Evolutionary conservation across 2,797 vertebrate species (phyloP), one percentile per base, ranked within the genome.

Genomic region (Danio choprae): DNA sequence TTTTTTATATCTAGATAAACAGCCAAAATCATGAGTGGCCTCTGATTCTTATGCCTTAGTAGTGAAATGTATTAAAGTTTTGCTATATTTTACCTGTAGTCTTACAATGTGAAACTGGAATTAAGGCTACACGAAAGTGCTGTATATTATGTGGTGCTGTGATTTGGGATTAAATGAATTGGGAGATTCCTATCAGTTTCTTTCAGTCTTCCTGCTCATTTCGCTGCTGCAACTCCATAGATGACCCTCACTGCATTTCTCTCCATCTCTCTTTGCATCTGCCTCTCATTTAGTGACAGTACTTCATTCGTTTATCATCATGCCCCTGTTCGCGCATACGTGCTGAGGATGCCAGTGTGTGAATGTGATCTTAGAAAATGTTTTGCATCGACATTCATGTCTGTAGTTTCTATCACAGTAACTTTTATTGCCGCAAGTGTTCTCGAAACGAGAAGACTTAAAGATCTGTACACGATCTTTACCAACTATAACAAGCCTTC

Each of bases 171-270:
- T 90, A 90, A 89, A 82, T 87, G 89, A 82, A 56, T 67, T 83
- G 84, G 84, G 90, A 91, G 89, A 89, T 87, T 84, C 87, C 89
- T 87, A 84, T 86, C 89, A 86, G 90, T 92, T 91, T 92, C 91
- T 91, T 93, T 87, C 89, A 91, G 89, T 87, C 65, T 86, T 86
- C 81, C 84, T 78, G 72, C 65, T 80, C 78, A 82, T 84, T 80
- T 80, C 12, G 40, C 69, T 84, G 77, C 81, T 69, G 53, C 65
- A 43, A 74, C 68, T 71, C n/a, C 56, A 79, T 83, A 74, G 73
- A 84, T 86, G 87, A 75, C 85, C 88, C 70, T 77, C 53, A 16
- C 48, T 36, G 72, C 84, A 83, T 67, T 79, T 87, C 84, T 74
- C 72, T 81, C 63, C 81, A 83, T 77, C 75, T 80, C 79, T 81